Evolutionary conservation across 2,113 vertebrate genomes (phyloP), one percentile per base, ranked within the genome.

Genomic region (Talpa occidentalis): DNA sequence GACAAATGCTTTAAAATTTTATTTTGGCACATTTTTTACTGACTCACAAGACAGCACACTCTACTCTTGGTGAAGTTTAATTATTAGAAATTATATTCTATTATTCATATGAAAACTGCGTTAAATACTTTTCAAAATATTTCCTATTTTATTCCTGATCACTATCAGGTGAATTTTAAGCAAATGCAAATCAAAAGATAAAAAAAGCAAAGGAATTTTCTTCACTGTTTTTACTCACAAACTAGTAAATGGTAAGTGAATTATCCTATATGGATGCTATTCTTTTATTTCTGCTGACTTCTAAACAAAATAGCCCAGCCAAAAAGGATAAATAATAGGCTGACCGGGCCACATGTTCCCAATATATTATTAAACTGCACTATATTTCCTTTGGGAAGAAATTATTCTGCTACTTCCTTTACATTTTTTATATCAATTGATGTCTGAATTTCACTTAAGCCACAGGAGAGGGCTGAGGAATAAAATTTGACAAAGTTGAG

Each of bases 321-420:
- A 47, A 93, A 22, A 70, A 90, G 80, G 24, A 86, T 87, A 94
- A 92, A 89, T 77, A 94, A 86, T 6, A 26, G 77, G n/a, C 52
- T 91, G 84, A 95, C 92, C 84, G 86, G 60, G 19, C 69, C 66
- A 93, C 42, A 93, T 80, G 72, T 64, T 92, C 60, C 32, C 74
- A 86, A 93, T 88, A 94, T 94, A 85, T 95, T 94, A 96, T 87
- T 95, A 95, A 95, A 82, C n/a, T 90, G 19, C 44, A 93, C 32
- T 59, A 62, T 93, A 94, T 96, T 96, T 95, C 95, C 52, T 90
- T 42, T 83, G 80, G 96, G 74, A 92, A 74, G 74, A 94, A 95
- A 97, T 91, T 87, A 85, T n/a, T 6, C 52, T 81, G 42, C 72
- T 90, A 94, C 85, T 95, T 84, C 66, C 81, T 96, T 96, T 94